phyloP scores from a whole-genome alignment of 2,797 vertebrate genomes.

The Chelonia mydas region DNA sequence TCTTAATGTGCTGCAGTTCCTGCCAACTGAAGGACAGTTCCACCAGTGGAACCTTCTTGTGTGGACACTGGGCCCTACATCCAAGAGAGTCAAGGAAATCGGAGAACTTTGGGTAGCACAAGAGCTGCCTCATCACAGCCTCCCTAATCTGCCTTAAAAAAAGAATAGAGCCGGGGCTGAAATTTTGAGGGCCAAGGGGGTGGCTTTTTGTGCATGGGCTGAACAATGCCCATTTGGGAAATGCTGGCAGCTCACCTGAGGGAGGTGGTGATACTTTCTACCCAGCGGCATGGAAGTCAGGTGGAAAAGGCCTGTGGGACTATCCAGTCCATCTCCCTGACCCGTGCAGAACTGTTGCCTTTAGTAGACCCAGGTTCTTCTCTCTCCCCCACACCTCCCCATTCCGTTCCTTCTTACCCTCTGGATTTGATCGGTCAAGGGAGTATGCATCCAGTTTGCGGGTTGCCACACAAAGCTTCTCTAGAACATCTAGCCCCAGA shows the following conservation, averaged over 20 bases:
- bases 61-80: too few relatives aligned
- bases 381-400: neutral
- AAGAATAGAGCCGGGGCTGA: neutral
- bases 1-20: neutral
- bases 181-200: neutral
- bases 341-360: neutral
- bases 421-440: neutral
- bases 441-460: neutral
- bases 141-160: rapidly evolving
- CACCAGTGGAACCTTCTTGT: neutral
- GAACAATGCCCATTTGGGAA: neutral
- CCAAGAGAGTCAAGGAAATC: rapidly evolving
- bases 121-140: neutral
- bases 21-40: neutral
- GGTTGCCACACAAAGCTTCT: neutral
- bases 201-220: neutral
- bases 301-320: neutral
- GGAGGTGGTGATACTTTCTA: neutral
- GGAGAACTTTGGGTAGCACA: neutral
- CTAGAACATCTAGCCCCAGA: neutral
- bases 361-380: rapidly evolving
- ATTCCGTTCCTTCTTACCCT: rapidly evolving
- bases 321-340: rapidly evolving
- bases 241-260: neutral
- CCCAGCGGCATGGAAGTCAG: neutral